Evolutionary conservation across 2,113 vertebrate species (phyloP).

Genomic region (Alosa alosa): DNA sequence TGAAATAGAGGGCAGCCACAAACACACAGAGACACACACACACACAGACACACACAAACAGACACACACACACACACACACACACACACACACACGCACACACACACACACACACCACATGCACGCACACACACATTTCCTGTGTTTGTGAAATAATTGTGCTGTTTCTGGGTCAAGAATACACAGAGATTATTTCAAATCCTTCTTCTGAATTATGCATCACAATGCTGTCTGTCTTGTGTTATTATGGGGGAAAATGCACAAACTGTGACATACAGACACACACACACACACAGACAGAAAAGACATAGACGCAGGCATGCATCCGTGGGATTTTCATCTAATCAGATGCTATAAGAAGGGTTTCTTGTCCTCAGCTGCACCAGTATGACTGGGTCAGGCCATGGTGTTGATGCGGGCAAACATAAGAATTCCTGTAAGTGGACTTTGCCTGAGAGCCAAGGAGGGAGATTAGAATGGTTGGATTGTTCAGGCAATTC

Average conservation of each 20-base stretch:
- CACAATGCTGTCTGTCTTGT: slow-evolving; percentile 7
- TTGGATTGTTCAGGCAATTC: slow-evolving; percentile 36
- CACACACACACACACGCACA: not conserved
- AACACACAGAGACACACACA: not conserved
- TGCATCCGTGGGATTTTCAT: slow-evolving; percentile 33
- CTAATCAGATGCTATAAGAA: slow-evolving; percentile 32
- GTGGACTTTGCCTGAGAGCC: slow-evolving; percentile 14
- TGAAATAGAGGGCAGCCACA: not conserved
- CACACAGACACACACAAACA: not conserved
- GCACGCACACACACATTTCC: not conserved
- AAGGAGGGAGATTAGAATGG: slow-evolving; percentile 39
- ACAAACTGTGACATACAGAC: not conserved
- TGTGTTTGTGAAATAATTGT: not conserved
- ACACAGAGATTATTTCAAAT: slow-evolving; percentile 31
- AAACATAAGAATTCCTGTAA: slow-evolving; percentile 19
- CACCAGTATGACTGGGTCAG: not conserved
- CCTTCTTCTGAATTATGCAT: slow-evolving; percentile 32
- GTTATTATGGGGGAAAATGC: slow-evolving; percentile 1
- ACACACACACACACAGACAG: not conserved
- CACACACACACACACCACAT: not conserved
- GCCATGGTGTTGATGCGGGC: slow-evolving; percentile 23
- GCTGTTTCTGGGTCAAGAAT: slow-evolving; percentile 41
- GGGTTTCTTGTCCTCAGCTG: not conserved
- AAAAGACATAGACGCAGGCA: not conserved
- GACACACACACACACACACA: not conserved